Conservation (phyloP, 2,113 vertebrate species). For the Cricetomys ansorgei region DNA sequence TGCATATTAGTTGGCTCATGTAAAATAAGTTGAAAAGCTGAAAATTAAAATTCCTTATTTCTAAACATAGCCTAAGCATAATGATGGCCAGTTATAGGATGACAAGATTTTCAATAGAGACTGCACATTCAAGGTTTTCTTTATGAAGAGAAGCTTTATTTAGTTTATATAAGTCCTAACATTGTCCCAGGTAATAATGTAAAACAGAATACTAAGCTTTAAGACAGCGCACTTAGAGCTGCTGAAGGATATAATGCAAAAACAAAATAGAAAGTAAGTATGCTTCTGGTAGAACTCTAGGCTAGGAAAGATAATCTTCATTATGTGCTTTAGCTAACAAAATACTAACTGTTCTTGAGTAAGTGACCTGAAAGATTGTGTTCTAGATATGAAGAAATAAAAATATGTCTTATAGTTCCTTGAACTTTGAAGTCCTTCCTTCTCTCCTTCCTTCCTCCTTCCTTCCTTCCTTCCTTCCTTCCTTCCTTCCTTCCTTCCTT, state of each 20-base stretch:
- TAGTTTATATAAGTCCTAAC: neutral
- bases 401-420: neutral
- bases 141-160: neutral
- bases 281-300: neutral
- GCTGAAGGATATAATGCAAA: neutral
- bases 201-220: neutral
- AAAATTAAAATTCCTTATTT: conserved; percentile 60
- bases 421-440: conserved; percentile 24
- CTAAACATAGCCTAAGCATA: conserved; percentile 19
- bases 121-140: neutral
- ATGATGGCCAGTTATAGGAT: conserved; percentile 34
- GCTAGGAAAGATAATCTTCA: neutral
- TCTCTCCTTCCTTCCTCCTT: too few species aligned
- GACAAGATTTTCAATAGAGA: conserved; percentile 23
- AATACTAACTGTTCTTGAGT: neutral
- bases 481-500: neutral
- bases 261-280: neutral
- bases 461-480: neutral
- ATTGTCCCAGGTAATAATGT: neutral
- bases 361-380: neutral
- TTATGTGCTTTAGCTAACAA: neutral
- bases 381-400: neutral
- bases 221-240: neutral
- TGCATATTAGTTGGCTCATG: neutral
- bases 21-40: conserved; percentile 38